These are phyloP conservation scores for Buathra laborator DNA, from an alignment of 2,888 invertebrate species.

Conservation along the genomic window DNA sequence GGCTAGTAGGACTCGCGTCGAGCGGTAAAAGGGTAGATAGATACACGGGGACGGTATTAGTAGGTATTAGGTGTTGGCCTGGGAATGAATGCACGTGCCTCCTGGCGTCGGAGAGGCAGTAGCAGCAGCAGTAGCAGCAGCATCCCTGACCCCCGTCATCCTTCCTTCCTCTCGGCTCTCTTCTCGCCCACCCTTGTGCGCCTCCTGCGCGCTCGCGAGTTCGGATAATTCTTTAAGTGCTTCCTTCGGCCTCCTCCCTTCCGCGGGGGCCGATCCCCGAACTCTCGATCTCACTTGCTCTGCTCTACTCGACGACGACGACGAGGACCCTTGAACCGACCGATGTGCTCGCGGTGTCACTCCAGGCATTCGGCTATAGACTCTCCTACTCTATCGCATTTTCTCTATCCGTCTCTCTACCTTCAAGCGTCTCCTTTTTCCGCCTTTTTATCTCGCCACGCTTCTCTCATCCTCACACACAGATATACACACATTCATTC, in stretches of 20 bases:
- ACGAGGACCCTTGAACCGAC: constrained; percentile 63
- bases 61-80: constrained; percentile 85
- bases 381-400: constrained; percentile 51
- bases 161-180: constrained; percentile 69
- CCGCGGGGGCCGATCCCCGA: constrained; percentile 72
- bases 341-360: constrained; percentile 73
- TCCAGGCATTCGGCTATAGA: constrained; percentile 66
- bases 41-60: constrained; percentile 84
- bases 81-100: constrained; percentile 84
- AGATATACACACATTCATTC: constrained; percentile 29
- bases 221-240: constrained; percentile 86
- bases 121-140: constrained; percentile 73
- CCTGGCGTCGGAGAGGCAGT: constrained; percentile 78
- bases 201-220: constrained; percentile 76
- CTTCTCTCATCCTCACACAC: constrained; percentile 16
- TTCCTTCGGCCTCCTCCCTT: constrained; percentile 79
- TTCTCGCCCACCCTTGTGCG: constrained; percentile 44
- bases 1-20: constrained; percentile 82
- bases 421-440: constrained; percentile 23
- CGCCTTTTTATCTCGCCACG: constrained; percentile 38
- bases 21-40: constrained; percentile 85
- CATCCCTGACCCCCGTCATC: constrained; percentile 79
- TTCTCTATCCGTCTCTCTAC: constrained; percentile 31
- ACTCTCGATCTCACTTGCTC: constrained; percentile 61
- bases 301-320: constrained; percentile 44